Conservation (phyloP, 2,113 vertebrate genomes). For the Cheirogaleus medius region DNA sequence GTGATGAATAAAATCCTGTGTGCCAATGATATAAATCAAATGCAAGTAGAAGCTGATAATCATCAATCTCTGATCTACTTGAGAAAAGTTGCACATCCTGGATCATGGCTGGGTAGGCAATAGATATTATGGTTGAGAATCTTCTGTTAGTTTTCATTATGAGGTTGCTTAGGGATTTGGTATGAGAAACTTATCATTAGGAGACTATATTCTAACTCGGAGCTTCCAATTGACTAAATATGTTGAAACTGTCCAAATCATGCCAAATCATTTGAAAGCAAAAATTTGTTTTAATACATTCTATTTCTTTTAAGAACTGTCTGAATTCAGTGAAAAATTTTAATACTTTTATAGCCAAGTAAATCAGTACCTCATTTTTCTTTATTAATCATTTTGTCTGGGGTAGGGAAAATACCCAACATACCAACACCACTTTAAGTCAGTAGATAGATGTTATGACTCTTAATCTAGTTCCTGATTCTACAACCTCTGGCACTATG, state of each 20-base stretch:
- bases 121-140: not conserved
- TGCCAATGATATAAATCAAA: not conserved
- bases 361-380: not conserved
- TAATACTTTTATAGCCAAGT: not conserved
- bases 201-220: not conserved
- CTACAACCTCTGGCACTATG: not conserved
- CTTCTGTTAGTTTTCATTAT: constrained; percentile 13
- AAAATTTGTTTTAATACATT: not conserved
- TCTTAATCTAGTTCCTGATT: not conserved
- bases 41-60: not conserved
- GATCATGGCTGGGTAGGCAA: not conserved
- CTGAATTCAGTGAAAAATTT: not conserved
- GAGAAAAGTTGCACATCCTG: not conserved
- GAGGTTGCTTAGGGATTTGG: not conserved
- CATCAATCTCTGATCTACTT: not conserved
- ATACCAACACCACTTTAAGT: not conserved
- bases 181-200: not conserved
- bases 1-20: not conserved
- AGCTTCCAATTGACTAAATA: not conserved
- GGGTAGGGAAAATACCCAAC: not conserved
- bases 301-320: not conserved
- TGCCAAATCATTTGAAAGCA: not conserved
- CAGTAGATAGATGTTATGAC: not conserved
- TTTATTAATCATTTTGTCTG: not conserved
- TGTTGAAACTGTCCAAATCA: not conserved